Percentiles rank a stretch among this genome's conserved stretches.
Conservation (phyloP, 2,113 vertebrate species). For the Apteryx mantelli region DNA sequence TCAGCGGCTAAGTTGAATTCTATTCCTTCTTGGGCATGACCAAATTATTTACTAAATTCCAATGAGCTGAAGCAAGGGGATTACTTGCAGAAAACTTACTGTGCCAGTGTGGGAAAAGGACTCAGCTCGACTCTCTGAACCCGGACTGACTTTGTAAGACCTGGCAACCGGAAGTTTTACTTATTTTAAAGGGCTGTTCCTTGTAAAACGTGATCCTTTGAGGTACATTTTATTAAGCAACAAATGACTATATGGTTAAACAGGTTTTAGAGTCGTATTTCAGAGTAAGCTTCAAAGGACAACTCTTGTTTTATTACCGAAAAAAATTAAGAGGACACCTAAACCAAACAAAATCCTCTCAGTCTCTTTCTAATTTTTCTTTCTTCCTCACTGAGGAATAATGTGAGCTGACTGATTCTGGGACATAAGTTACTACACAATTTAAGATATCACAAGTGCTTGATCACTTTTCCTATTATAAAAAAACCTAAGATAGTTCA, state of each 20-base stretch:
- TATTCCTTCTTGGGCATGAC: slow-evolving; percentile 4
- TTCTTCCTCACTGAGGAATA: background rate
- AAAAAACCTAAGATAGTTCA: background rate
- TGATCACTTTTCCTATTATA: background rate
- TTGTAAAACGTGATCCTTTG: background rate
- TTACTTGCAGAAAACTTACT: background rate
- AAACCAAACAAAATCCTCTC: background rate
- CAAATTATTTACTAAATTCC: slow-evolving; percentile 43
- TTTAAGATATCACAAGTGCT: background rate
- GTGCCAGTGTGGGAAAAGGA: background rate
- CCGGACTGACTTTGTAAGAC: background rate
- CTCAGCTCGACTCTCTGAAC: background rate
- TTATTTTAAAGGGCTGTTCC: background rate
- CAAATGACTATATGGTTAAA: background rate
- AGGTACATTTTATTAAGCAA: background rate
- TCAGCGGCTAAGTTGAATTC: background rate
- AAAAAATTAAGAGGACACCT: background rate
- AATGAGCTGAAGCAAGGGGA: background rate
- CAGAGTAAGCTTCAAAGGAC: background rate
- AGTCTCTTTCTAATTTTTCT: background rate
- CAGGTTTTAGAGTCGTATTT: background rate
- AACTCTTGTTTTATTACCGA: background rate
- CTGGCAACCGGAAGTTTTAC: background rate
- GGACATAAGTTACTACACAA: background rate
- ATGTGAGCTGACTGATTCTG: background rate